Conservation (phyloP, 2,888 invertebrate species). For the Caenorhabditis parvicauda region DNA sequence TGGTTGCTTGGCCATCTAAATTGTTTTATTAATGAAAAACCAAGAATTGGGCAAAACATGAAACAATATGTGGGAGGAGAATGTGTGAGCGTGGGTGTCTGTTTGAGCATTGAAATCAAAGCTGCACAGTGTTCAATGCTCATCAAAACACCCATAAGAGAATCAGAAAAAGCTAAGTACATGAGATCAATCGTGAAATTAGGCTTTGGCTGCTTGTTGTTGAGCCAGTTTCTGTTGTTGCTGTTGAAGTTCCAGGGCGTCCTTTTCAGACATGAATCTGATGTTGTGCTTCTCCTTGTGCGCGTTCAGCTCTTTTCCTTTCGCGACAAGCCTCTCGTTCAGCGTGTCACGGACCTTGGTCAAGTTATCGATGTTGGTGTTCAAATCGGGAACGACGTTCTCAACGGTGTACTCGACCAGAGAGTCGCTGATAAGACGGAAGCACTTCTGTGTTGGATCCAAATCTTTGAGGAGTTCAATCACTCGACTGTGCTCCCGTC, state of each 20-base stretch:
- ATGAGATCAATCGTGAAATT: background rate
- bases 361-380: slow-evolving; percentile 35
- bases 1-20: slow-evolving; percentile 66
- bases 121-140: too few relatives aligned
- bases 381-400: slow-evolving; percentile 37
- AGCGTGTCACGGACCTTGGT: slow-evolving; percentile 25
- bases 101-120: too few relatives aligned
- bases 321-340: slow-evolving; percentile 45
- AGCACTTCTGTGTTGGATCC: slow-evolving; percentile 43
- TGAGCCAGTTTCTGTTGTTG: slow-evolving; percentile 20
- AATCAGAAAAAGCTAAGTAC: slow-evolving; percentile 1
- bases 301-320: slow-evolving; percentile 49
- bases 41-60: slow-evolving; percentile 6
- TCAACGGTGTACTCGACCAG: slow-evolving; percentile 46
- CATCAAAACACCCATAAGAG: background rate
- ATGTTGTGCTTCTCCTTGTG: slow-evolving; percentile 53
- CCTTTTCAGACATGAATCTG: slow-evolving; percentile 47
- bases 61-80: too few relatives aligned
- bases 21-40: background rate
- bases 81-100: too few relatives aligned
- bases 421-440: slow-evolving; percentile 46
- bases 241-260: slow-evolving; percentile 35
- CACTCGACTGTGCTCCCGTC: slow-evolving; percentile 41
- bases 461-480: slow-evolving; percentile 41
- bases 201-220: background rate